Evolutionary conservation across 2,797 vertebrate species (phyloP).

Genomic region (Nyctibius grandis): DNA sequence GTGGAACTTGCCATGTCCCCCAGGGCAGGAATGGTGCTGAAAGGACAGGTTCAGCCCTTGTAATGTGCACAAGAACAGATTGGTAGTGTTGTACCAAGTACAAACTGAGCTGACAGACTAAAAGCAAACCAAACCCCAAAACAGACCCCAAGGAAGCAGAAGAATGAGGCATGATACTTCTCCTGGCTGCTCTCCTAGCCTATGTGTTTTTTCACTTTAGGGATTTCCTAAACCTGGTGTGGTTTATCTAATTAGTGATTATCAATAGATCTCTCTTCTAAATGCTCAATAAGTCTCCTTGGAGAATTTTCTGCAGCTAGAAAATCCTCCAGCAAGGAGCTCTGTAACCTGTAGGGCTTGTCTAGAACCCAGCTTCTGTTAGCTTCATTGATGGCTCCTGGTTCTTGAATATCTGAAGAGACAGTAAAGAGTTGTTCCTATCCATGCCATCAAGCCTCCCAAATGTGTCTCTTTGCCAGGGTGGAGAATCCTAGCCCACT

Average conservation of each 20-base stretch:
- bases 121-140: not conserved
- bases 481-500: not conserved
- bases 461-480: not conserved
- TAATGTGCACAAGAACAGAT: not conserved
- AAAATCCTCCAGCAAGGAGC: not conserved
- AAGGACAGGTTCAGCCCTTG: not conserved
- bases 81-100: not conserved
- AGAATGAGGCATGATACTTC: not conserved
- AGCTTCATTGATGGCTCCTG: not conserved
- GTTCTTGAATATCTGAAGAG: not conserved
- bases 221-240: not conserved
- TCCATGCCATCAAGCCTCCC: not conserved
- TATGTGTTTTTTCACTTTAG: not conserved
- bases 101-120: not conserved
- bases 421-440: not conserved
- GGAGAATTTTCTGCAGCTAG: not conserved
- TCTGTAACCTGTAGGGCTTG: not conserved
- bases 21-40: not conserved
- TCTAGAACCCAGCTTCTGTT: not conserved
- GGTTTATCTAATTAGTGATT: not conserved
- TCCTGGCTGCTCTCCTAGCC: not conserved
- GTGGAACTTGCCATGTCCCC: not conserved
- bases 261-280: not conserved
- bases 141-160: not conserved
- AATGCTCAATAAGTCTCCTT: not conserved